Percentiles rank a stretch among this genome's conserved stretches.
Conservation (phyloP, 2,113 vertebrate genomes). For the Aleadryas rufinucha region DNA sequence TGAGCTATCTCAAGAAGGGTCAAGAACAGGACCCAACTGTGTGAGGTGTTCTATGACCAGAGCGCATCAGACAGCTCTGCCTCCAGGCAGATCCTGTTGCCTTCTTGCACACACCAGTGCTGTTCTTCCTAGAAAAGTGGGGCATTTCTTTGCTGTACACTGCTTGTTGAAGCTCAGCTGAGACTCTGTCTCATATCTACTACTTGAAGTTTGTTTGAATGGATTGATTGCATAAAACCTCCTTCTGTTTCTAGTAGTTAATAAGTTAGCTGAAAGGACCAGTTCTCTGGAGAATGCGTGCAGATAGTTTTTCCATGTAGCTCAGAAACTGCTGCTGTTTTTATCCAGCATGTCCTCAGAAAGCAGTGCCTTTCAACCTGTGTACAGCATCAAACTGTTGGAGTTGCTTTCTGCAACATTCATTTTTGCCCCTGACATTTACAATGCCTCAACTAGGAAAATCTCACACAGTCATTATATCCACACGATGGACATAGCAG, state of each 20-base stretch:
- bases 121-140: neutral
- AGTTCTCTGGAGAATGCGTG: neutral
- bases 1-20: neutral
- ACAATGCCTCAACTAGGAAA: neutral
- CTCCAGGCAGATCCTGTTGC: neutral
- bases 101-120: neutral
- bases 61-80: neutral
- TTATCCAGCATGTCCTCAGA: neutral
- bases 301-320: neutral
- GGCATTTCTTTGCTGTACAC: accelerated
- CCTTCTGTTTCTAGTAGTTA: neutral
- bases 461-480: neutral
- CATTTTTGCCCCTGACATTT: neutral
- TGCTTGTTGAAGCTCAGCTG: neutral
- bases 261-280: neutral
- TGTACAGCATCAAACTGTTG: neutral
- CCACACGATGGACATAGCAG: neutral
- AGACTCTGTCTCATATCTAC: neutral
- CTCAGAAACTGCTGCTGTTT: neutral
- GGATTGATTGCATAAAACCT: neutral
- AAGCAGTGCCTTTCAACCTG: neutral
- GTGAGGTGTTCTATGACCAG: neutral
- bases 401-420: neutral
- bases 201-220: neutral
- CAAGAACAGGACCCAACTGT: accelerated